Conservation (phyloP, 2,888 invertebrate species). For the Napeogenes inachia region DNA sequence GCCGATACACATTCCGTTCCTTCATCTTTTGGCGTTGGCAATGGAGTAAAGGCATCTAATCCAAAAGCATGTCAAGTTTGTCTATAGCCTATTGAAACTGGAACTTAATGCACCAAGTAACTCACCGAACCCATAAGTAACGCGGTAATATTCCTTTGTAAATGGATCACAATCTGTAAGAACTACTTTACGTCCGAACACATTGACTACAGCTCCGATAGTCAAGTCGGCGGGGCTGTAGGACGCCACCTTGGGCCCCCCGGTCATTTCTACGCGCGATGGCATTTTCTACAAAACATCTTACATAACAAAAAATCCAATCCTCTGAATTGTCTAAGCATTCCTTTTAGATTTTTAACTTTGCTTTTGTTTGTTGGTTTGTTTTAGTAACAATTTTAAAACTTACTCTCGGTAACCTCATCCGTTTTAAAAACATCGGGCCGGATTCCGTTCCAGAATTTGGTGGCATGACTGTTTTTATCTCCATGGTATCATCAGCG, state of each 20-base stretch:
- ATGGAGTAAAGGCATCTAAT: constrained; percentile 80
- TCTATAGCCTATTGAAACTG: not conserved
- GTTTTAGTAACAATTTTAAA: not conserved
- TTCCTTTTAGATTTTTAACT: too few relatives aligned
- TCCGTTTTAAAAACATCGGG: constrained; percentile 84
- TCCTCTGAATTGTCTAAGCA: not conserved
- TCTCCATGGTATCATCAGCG: constrained; percentile 92
- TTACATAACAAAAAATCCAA: not conserved
- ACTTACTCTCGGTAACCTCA: constrained; percentile 85
- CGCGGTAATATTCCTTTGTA: constrained; percentile 89
- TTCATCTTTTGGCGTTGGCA: constrained; percentile 66
- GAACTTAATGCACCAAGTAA: constrained; percentile 1
- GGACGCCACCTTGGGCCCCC: constrained; percentile 60
- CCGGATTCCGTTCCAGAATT: constrained; percentile 85
- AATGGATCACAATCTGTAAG: constrained; percentile 90
- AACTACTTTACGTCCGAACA: constrained; percentile 88
- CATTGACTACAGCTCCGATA: constrained; percentile 88
- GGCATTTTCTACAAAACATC: constrained; percentile 57
- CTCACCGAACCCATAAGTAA: constrained; percentile 80
- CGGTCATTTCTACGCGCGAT: constrained; percentile 60
- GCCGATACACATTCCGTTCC: constrained; percentile 47
- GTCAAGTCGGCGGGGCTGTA: constrained; percentile 86
- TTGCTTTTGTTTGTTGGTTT: not conserved
- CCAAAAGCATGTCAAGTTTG: constrained; percentile 29
- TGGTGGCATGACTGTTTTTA: constrained; percentile 83